Evolutionary conservation across 2,888 invertebrate genomes (phyloP).

Genomic region (Philereme transversata): DNA sequence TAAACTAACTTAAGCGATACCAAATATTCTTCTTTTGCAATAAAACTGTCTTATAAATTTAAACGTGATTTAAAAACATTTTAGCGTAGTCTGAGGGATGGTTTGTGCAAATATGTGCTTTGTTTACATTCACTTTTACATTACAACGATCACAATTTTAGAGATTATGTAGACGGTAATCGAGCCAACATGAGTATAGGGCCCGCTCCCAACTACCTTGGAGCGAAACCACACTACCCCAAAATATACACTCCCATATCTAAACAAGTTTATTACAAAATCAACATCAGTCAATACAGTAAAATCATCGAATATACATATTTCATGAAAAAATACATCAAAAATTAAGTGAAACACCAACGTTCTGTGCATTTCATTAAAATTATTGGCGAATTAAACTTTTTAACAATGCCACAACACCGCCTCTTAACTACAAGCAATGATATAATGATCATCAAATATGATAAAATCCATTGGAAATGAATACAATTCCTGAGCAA

Average conservation of each 20-base stretch:
- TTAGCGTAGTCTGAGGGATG: conserved; percentile 80
- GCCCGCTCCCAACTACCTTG: conserved; percentile 28
- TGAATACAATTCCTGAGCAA: conserved; percentile 82
- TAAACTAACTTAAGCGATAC: conserved; percentile 81
- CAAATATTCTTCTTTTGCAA: conserved; percentile 78
- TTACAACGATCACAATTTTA: conserved; percentile 77
- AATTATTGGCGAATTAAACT: conserved; percentile 63
- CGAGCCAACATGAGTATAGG: conserved; percentile 29
- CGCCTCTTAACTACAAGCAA: conserved; percentile 63
- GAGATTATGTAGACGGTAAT: conserved; percentile 45
- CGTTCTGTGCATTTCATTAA: conserved; percentile 82
- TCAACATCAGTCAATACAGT: conserved; percentile 77
- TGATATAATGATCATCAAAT: conserved; percentile 68
- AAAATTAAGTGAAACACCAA: conserved; percentile 82
- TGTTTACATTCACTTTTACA: conserved; percentile 68
- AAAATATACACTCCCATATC: conserved; percentile 43
- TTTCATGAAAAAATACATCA: conserved; percentile 79
- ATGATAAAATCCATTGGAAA: conserved; percentile 54
- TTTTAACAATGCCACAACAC: conserved; percentile 74
- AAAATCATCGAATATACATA: conserved; percentile 75
- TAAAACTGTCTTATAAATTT: conserved; percentile 83
- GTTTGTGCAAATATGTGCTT: conserved; percentile 82
- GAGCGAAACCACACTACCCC: conserved; percentile 27
- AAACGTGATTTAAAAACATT: conserved; percentile 81
- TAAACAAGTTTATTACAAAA: conserved; percentile 64